phyloP scores from a whole-genome alignment of 2,888 invertebrate species.

The Aethes cnicana region DNA sequence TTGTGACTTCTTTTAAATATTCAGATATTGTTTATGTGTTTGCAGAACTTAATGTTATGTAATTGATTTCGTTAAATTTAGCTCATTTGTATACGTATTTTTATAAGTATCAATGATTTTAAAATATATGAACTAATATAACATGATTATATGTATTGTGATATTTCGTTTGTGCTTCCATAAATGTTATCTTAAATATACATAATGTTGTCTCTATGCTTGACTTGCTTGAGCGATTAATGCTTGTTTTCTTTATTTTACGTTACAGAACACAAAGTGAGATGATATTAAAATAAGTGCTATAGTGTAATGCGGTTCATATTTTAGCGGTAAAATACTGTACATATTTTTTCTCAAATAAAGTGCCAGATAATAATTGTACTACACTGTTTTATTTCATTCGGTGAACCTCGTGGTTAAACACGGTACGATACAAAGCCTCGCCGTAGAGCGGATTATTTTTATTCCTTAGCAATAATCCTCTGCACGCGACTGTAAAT shows the following conservation, averaged over 20 bases:
- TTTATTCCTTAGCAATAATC: no score
- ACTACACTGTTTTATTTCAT: conserved; percentile 29
- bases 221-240: conserved; percentile 43
- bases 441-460: no score
- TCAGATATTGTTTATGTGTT: no score
- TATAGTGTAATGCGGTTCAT: conserved; percentile 48
- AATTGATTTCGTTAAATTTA: no score
- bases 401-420: no score
- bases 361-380: conserved; percentile 71
- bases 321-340: conserved; percentile 45
- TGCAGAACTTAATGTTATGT: no score
- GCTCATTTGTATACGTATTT: conserved; percentile 24
- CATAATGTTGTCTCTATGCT: conserved; percentile 46
- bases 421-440: no score
- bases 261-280: conserved; percentile 50
- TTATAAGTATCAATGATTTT: conserved; percentile 17
- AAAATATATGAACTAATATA: conserved; percentile 14
- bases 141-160: conserved; percentile 25
- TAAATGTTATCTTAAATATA: conserved; percentile 34
- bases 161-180: conserved; percentile 47
- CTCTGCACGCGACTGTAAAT: no score
- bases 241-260: conserved; percentile 34
- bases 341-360: conserved; percentile 70
- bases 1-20: no score
- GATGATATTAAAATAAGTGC: conserved; percentile 38